Base-by-base conservation (phyloP, 2,888 invertebrate genomes). In the Pollenia amentaria region DNA sequence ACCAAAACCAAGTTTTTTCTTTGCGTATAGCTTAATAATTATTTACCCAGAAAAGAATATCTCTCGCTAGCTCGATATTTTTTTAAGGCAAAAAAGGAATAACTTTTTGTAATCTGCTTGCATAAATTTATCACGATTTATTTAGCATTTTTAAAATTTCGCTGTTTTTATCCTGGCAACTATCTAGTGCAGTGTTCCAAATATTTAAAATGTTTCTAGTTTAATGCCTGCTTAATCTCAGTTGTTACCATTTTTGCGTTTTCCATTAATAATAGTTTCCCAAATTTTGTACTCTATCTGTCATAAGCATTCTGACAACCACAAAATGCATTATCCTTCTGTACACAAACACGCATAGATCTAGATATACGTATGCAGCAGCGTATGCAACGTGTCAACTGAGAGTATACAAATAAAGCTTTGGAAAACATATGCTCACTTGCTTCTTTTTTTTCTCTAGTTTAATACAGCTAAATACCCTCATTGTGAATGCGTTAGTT, bases 241-340 rank as follows among this genome's bases (percentile, higher is more conserved):
- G n/a, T 40, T 64, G 48, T 64, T 69, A 48, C 48, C n/a, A 18
- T 57, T 62, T 69, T 53, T 42, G 18, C 8, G n/a, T 53, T 65
- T 70, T 51, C 69, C 62, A 57, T 77, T 85, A 70, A 75, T 70
- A 60, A 75, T 38, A 38, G 55, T 51, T 14, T 67, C n/a, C 12
- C 8, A 69, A 29, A 38, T 60, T 42, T 53, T 80, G 51, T 62
- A 53, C 64, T 82, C 38, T 51, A 83, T 65, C 82, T 86, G 78
- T 83, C 86, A 83, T 86, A 86, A 82, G 64, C 86, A 83, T 78
- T 57, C 44, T 76, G 85, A 82, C 77, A 81, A 77, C 73, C 81
- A 67, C 82, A 79, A 79, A 86, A 78, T 86, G 70, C 57, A 79
- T 86, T 86, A 69, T 78, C 11, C 80, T 65, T 81, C 18, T 73